Conservation (phyloP, 2,888 invertebrate species). For the Cataglyphis altisquamis region DNA sequence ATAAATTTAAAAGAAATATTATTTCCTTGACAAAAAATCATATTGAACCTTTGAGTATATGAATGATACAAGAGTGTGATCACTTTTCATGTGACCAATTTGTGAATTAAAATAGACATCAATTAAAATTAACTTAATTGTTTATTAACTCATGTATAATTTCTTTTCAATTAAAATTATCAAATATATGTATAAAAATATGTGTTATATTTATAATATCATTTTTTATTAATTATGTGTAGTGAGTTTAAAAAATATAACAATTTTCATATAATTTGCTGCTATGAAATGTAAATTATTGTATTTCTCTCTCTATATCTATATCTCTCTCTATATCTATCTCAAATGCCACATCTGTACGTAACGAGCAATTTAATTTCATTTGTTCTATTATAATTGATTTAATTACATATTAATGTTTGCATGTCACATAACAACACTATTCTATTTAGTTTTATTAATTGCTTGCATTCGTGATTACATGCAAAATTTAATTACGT, state of each 20-base stretch:
- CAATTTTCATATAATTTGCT: not conserved
- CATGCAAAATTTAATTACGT: conserved; percentile 14
- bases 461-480: conserved; percentile 19
- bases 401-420: conserved; percentile 20
- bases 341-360: not conserved
- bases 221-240: not conserved
- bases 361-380: conserved; percentile 17
- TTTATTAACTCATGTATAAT: not conserved
- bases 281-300: not conserved
- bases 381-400: conserved; percentile 16
- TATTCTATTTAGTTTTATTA: conserved; percentile 26
- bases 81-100: not conserved
- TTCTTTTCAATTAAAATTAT: not conserved
- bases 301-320: not conserved
- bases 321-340: not conserved
- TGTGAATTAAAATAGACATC: not conserved
- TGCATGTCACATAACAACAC: not conserved
- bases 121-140: not conserved
- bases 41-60: not conserved
- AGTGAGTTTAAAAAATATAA: not conserved
- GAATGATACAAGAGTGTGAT: not conserved
- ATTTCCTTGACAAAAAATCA: not conserved
- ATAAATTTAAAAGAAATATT: not conserved
- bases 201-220: not conserved
- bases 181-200: not conserved